Conservation (phyloP, 2,888 invertebrate species). For the Orchesellides sinensis region DNA sequence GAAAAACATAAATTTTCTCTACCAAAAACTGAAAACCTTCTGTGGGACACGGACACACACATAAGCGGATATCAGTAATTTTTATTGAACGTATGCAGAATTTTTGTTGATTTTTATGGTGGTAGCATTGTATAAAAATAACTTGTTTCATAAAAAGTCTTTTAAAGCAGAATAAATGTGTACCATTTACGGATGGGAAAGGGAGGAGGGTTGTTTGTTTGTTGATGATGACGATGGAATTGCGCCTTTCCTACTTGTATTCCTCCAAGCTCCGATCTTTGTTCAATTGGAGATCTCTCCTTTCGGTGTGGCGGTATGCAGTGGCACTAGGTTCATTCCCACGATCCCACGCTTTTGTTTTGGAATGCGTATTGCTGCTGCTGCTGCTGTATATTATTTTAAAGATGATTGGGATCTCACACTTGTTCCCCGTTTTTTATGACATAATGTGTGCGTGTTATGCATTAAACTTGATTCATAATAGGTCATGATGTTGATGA, state of each 20-base stretch:
- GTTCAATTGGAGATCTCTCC: constrained; percentile 10
- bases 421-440: constrained; percentile 47
- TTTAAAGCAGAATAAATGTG: not conserved
- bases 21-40: not conserved
- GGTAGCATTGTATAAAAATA: constrained; percentile 10
- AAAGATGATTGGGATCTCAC: constrained; percentile 49
- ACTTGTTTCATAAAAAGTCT: constrained; percentile 4
- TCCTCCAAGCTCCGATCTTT: constrained; percentile 5
- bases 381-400: constrained; percentile 12
- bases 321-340: constrained; percentile 35
- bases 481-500: constrained; percentile 16
- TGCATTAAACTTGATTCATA: constrained; percentile 28
- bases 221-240: constrained; percentile 23
- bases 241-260: constrained; percentile 33
- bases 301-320: not conserved
- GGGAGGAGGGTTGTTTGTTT: constrained; percentile 5
- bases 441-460: constrained; percentile 55
- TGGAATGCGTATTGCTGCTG: not conserved
- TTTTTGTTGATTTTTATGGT: constrained; percentile 48
- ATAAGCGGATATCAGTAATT: not conserved
- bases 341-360: constrained; percentile 40
- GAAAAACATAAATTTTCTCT: constrained; percentile 14
- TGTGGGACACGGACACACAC: constrained; percentile 32
- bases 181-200: not conserved
- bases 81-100: not conserved